Evolutionary conservation across 2,113 vertebrate species (phyloP), one percentile per base, ranked within the genome.

Genomic region (Sula dactylatra): DNA sequence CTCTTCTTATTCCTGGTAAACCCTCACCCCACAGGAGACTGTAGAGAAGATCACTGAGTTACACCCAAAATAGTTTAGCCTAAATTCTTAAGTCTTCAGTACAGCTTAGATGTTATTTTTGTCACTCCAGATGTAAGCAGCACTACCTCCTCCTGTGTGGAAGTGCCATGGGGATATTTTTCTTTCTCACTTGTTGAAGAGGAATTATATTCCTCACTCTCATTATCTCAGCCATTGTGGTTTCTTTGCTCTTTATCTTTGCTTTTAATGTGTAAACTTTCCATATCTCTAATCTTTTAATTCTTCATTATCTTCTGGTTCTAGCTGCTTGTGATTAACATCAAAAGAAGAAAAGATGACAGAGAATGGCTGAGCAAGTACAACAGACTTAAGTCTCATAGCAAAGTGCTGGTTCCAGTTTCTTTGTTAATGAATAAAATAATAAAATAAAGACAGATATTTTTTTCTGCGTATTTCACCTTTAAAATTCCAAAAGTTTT

Each of bases 291-390:
- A 83, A 86, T 93, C 49, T 81, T 94, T 65, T 88, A 80, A 91
- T 86, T 88, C 76, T 93, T 91, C 58, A 44, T 88, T 94, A 81
- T 94, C n/a, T 81, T 94, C 59, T 71, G 25, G 19, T 89, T 88
- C 64, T 55, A 88, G 61, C 27, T 95, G 71, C 44, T 77, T 95
- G 62, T 77, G 67, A 91, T 91, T 77, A 94, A 69, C 64, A 83
- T 94, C 83, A 91, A 94, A 96, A 94, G 62, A 77, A 86, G 56
- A 76, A 85, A 90, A 94, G 66, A 86, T 86, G 62, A 88, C 44
- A 93, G 92, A 93, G 71, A 94, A 91, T 70, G 31, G 42, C 40
- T 88, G 61, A 93, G 66, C 0, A 3, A 73, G 13, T 70, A 38
- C 54, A 91, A 83, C 25, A 94, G 80, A 66, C 13, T 92, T 67